Base-by-base conservation (phyloP, 2,797 vertebrate species). In the Argentina silus region DNA sequence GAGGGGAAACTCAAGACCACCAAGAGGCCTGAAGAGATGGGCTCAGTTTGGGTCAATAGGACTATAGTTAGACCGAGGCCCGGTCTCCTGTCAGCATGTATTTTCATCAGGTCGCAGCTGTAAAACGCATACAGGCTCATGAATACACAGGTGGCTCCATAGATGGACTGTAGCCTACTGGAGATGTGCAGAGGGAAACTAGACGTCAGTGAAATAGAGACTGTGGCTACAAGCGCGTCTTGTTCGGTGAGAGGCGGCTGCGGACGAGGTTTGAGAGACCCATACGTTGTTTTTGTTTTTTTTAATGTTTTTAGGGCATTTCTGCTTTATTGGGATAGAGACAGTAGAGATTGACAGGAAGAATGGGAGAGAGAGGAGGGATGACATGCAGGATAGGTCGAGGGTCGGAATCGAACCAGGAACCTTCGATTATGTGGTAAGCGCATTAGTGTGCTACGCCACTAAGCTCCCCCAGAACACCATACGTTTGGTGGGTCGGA, bases 71-170 rank as follows among this genome's bases (percentile, higher is more conserved):
- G 23, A 36, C 62, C 42, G 23, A 57, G 23, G 17, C 44, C 27
- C 7, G 42, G n/a, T 23, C 8, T 56, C 45, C 71, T 63, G 64
- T 75, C 78, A 69, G 45, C 27, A 6, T 50, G 51, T 10, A 69
- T 57, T 78, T 78, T 71, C 71, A 73, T 73, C 71, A 72, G 44
- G 43, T 71, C 57, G 50, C 60, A 63, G 48, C 60, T 55, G 44
- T 78, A 56, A 80, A 80, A 69, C 11, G 36, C 23, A 61, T 61
- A 14, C 12, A 10, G 4, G 6, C 57, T 42, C 5, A 27, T 7
- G 36, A 12, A 36, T 57, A 72, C 64, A 70, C 53, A 57, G 36
- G 69, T 42, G n/a, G 55, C 43, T 9, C 11, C 47, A 53, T 63
- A 43, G 55, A 47, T 60, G 19, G 56, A 56, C n/a, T 19, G 55